Base-by-base conservation (phyloP, 2,797 vertebrate species). In the Salmo trutta region DNA sequence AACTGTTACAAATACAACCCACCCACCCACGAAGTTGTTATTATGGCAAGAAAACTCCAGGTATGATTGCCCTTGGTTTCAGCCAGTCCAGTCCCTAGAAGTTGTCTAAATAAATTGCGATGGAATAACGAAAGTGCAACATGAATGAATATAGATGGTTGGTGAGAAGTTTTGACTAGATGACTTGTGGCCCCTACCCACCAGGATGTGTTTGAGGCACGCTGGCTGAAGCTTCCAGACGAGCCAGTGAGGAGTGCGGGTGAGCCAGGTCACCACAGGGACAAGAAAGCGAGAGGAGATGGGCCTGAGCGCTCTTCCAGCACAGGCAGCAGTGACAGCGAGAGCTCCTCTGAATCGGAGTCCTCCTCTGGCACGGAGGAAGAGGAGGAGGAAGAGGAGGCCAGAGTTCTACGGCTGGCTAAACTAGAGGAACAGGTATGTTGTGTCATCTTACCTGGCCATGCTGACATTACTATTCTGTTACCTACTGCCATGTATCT, bases 21-120 rank as follows among this genome's bases (percentile, higher is more conserved):
- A 80, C 94, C 96, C 31, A 92, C 95, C 14, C 93, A 95, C 65
- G 95, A 97, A 85, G 92, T 97, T n/a, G 96, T 97, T 73, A 76
- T 82, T 72, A 96, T 98, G 97, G 97, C 96, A 82, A 94, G 94
- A 88, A 96, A 94, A 86, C 93, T 99, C 66, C 97, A 98, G 96
- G 98, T 98, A 83, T 16, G 54, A 1, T 36, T 71, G 51, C 3
- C 7, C 29, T 14, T n/a, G 31, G 15, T 66, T 19, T 16, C 54
- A 51, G 52, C 17, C 1, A 53, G 62, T 21, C 6, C 69, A 15
- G 36, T 65, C 17, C 2, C 21, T 74, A 51, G 36, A 51, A 71
- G 27, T 24, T 71, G n/a, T 41, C 36, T 71, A 47, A 33, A 31
- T 71, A 17, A 33, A 29, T 33, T 67, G 65, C 65, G 7, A 33